Percentiles rank a stretch among this genome's conserved stretches.
These are phyloP conservation scores for Crotophaga sulcirostris DNA, from an alignment of 2,113 vertebrate species.

Conservation along the genomic window DNA sequence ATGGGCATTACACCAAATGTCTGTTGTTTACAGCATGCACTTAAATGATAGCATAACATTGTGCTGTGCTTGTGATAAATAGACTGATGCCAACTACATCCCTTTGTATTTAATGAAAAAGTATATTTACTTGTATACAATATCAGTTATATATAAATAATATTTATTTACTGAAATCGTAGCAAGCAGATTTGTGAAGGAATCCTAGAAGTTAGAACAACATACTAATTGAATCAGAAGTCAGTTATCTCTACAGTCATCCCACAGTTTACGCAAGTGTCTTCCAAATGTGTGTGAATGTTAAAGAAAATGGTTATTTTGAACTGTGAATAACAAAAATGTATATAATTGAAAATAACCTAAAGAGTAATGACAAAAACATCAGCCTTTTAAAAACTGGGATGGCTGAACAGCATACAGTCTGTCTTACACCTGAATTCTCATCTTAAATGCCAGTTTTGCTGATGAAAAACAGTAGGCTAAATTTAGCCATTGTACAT, in stretches of 20 bases:
- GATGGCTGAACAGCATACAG: neutral
- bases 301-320: neutral
- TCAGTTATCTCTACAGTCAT: neutral
- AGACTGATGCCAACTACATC: neutral
- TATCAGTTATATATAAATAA: neutral
- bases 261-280: neutral
- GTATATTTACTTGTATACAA: neutral
- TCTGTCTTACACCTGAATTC: neutral
- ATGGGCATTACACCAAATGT: neutral
- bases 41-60: neutral
- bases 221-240: neutral
- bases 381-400: neutral
- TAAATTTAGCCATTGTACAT: neutral
- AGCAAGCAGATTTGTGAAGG: neutral
- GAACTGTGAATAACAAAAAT: neutral
- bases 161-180: neutral
- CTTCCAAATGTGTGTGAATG: neutral
- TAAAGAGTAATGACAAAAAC: neutral
- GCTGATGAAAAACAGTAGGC: neutral
- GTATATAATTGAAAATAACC: neutral
- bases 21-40: neutral
- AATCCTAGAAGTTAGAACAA: neutral
- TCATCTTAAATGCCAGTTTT: neutral
- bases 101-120: neutral
- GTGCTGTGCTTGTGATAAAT: neutral